Base-by-base conservation (phyloP, 2,888 invertebrate species). In the Rugalucina vietnamica region DNA sequence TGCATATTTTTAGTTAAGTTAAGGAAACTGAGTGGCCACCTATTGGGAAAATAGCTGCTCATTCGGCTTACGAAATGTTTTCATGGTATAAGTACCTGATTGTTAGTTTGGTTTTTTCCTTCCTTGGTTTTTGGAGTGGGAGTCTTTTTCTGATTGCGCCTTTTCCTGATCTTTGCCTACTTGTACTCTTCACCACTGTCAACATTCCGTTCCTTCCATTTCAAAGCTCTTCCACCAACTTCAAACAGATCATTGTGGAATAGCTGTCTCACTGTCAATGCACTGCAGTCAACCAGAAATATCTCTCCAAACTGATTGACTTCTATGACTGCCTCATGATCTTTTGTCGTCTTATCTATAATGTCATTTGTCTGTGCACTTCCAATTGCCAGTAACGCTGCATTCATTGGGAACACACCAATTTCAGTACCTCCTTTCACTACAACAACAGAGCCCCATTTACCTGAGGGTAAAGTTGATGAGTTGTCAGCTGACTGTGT, bases 151-250 rank as follows among this genome's bases (percentile, higher is more conserved):
- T n/a, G n/a, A n/a, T n/a, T n/a, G n/a, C n/a, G n/a, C n/a, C n/a
- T n/a, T n/a, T n/a, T n/a, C n/a, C n/a, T n/a, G n/a, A n/a, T n/a
- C n/a, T n/a, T n/a, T n/a, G n/a, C n/a, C n/a, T n/a, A n/a, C n/a
- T n/a, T n/a, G n/a, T n/a, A n/a, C n/a, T n/a, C 12, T 54, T 54
- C 54, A 14, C n/a, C 54, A 54, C 54, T 54, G 54, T 18, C 14
- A 54, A 54, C 21, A 54, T 8, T 54, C 54, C n/a, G 54, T n/a
- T 18, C 54, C 54, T 54, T 54, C 54, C 54, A 54, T 54, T 54
- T 54, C 54, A 54, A 54, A 54, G 54, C 54, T 54, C 54, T 54
- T 21, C 54, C 54, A n/a, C 54, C 54, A 54, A 54, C 54, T 54
- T 54, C 54, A 54, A 54, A 54, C 54, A 54, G 54, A 54, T 21